Evolutionary conservation across 1,140 invertebrate species (phyloP), one percentile per base, ranked within the genome.

Genomic region (Yoshiicerus persimilis): DNA sequence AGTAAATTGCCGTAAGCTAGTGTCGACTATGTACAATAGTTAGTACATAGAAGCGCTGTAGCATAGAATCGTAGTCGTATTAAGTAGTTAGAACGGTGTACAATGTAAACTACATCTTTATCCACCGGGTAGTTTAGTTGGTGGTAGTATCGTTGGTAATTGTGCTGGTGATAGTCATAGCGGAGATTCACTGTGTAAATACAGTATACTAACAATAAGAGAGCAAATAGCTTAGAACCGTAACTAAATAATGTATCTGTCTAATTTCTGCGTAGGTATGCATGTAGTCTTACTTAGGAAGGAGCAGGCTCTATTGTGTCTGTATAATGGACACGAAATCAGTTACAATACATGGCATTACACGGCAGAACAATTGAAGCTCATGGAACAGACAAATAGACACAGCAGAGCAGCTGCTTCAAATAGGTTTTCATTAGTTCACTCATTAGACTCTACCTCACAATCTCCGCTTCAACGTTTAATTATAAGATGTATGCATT

Each of bases 371-470:
- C 75, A 80, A 80, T 80, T 80, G 66, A 70, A 32, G 8, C 66
- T 27, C 66, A 70, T 16, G 30, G 25, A 70, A 70, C 32, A 80
- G 30, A 80, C 75, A 80, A 30, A 80, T 38, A 80, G 32, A 80
- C 32, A 80, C 75, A 80, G 32, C 30, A 38, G 75, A 80, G 75
- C 30, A 34, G 32, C 75, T 83, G 41, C 75, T 80, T 32, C 75
- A 32, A 80, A 80, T 80, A 80, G 34, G 16, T 80, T 70, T 80
- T 80, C 87, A 88, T 88, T 84, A 86, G 84, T 86, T 88, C 87
- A 88, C 80, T 88, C 87, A 86, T 88, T 88, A 88, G 32, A n/a
- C 56, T 47, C 64, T 34, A 88, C 87, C 87, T 84, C 87, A 88
- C 83, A 84, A 84, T 85, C 56, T 75, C 70, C 36, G 25, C 36